Conservation (phyloP, 2,888 invertebrate genomes). For the Meteorus cinctellus region DNA sequence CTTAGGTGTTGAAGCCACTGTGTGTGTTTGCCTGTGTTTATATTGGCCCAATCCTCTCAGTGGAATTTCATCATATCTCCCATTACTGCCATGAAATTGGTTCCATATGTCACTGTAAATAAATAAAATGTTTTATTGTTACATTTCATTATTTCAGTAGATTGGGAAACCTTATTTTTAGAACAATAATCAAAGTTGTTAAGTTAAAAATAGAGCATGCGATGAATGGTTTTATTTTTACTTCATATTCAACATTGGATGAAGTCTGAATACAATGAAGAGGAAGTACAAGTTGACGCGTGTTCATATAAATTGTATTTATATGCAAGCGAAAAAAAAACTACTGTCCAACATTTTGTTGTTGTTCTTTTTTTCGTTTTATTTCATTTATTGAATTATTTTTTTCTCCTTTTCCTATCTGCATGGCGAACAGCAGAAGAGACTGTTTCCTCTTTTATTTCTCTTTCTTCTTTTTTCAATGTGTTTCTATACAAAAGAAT, state of each 20-base stretch:
- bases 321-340: background rate
- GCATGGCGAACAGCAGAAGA: background rate
- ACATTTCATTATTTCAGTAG: background rate
- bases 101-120: constrained; percentile 49
- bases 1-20: constrained; percentile 5
- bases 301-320: background rate
- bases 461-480: background rate
- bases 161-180: background rate
- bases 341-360: background rate
- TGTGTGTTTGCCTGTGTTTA: background rate
- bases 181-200: background rate
- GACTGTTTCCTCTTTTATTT: background rate
- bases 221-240: constrained; percentile 1
- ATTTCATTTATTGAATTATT: constrained; percentile 2
- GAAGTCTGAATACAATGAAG: background rate
- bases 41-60: constrained; percentile 40
- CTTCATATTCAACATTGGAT: background rate
- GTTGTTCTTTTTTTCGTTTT: background rate
- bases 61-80: constrained; percentile 53
- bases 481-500: background rate
- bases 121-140: background rate
- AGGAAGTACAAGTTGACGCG: background rate
- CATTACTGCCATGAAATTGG: constrained; percentile 54
- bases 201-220: background rate
- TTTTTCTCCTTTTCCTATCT: background rate